A percentile compares a stretch with the other conserved stretches of the same genome.
Evolutionary conservation across 2,113 vertebrate genomes (phyloP).

Genomic region (Sylvietta virens): DNA sequence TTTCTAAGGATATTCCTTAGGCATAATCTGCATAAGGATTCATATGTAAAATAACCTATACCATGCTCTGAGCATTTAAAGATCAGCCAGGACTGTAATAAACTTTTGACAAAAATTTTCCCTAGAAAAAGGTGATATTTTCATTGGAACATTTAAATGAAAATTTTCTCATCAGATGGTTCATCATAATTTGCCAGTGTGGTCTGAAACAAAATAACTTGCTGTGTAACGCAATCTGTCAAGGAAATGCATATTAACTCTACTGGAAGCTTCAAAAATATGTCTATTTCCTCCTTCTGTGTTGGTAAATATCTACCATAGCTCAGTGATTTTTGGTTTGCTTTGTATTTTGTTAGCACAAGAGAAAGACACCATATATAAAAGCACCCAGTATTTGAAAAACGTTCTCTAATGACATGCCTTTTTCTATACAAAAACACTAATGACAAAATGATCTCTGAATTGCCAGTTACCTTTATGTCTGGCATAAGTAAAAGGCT

Average conservation of each 20-base stretch:
- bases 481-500: background rate
- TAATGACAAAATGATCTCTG: constrained; percentile 33
- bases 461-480: background rate
- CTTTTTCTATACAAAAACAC: background rate
- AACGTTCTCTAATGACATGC: background rate
- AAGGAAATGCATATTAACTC: background rate
- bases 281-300: background rate
- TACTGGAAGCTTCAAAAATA: background rate
- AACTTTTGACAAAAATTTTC: constrained; percentile 43
- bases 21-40: background rate
- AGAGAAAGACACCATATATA: background rate
- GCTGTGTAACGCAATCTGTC: constrained; percentile 55
- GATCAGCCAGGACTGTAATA: constrained; percentile 16
- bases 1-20: constrained; percentile 72
- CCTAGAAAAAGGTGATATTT: constrained; percentile 10
- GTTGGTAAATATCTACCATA: background rate
- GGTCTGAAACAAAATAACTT: constrained; percentile 57
- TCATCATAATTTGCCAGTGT: constrained; percentile 42
- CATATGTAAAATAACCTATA: background rate
- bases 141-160: constrained; percentile 52
- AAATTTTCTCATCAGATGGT: constrained; percentile 55
- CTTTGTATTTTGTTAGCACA: background rate
- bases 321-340: background rate
- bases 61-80: background rate
- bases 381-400: background rate